Conservation (phyloP, 2,888 invertebrate species). For the Epistrophe grossulariae region DNA sequence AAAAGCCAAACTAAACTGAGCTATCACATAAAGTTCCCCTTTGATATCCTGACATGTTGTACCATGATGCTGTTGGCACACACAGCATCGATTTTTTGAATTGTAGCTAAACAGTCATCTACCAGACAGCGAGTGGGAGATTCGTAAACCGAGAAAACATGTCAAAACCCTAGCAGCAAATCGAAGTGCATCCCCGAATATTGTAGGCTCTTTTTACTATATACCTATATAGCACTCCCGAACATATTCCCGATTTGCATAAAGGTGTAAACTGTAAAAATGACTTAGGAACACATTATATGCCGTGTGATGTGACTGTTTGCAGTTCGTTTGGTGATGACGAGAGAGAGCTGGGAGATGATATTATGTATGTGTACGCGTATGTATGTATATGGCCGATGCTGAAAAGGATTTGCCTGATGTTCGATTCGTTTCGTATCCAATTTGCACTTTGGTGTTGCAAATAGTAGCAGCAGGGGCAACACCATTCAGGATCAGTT, state of each 20-base stretch:
- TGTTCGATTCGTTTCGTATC: constrained; percentile 46
- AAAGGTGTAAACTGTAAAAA: constrained; percentile 80
- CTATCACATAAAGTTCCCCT: constrained; percentile 2
- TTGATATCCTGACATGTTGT: constrained; percentile 26
- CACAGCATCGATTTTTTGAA: constrained; percentile 61
- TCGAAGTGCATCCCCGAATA: constrained; percentile 72
- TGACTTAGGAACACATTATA: constrained; percentile 75
- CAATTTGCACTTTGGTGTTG: constrained; percentile 71
- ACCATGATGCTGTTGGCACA: constrained; percentile 24
- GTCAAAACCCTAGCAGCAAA: constrained; percentile 66
- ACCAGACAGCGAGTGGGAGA: constrained; percentile 70
- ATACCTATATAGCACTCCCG: constrained; percentile 30
- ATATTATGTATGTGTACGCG: no score
- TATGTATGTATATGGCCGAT: constrained; percentile 29
- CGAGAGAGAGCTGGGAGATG: no score
- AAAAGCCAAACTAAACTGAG: constrained; percentile 3
- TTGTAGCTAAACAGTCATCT: constrained; percentile 66
- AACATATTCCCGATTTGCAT: constrained; percentile 81
- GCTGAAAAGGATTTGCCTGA: constrained; percentile 40
- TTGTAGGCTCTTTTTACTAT: constrained; percentile 47
- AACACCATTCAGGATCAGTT: constrained; percentile 50
- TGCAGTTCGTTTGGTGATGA: constrained; percentile 29
- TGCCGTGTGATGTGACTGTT: constrained; percentile 61
- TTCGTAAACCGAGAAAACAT: constrained; percentile 62
- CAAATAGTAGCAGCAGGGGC: constrained; percentile 60